Evolutionary conservation across 2,888 invertebrate species (phyloP).

Genomic region (Coleophora flavipennella): DNA sequence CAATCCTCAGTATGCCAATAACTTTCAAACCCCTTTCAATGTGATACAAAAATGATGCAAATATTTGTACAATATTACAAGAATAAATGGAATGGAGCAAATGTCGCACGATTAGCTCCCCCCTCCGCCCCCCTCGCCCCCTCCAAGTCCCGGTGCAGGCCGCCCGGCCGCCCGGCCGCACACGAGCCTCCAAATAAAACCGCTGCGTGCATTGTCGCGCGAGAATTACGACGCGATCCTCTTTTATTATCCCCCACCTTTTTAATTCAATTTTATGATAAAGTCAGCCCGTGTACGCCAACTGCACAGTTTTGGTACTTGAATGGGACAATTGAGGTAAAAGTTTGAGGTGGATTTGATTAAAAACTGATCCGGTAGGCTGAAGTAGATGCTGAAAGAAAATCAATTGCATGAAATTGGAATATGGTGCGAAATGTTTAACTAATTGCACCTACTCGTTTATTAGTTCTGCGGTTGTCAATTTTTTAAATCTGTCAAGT

Average conservation of each 20-base stretch:
- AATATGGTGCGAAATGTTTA: too few relatives aligned
- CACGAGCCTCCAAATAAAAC: constrained; percentile 65
- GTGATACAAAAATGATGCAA: too few relatives aligned
- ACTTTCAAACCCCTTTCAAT: too few relatives aligned
- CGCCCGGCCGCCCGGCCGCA: constrained; percentile 29
- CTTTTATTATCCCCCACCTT: constrained; percentile 65
- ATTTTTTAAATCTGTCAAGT: too few relatives aligned
- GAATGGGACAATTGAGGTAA: background rate
- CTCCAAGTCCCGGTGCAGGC: constrained; percentile 22
- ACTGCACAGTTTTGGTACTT: constrained; percentile 27
- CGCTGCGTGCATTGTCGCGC: constrained; percentile 65
- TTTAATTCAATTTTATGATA: constrained; percentile 70
- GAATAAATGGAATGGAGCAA: constrained; percentile 31
- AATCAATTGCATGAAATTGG: too few relatives aligned
- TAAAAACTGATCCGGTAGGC: too few relatives aligned
- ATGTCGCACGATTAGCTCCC: constrained; percentile 53
- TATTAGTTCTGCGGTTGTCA: too few relatives aligned
- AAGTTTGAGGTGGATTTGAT: too few relatives aligned
- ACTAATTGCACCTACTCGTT: too few relatives aligned
- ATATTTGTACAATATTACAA: constrained; percentile 3
- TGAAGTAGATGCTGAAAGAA: too few relatives aligned
- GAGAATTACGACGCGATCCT: constrained; percentile 67
- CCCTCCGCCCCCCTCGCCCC: constrained; percentile 19
- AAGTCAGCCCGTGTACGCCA: constrained; percentile 35
- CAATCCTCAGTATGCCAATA: too few relatives aligned